These are phyloP conservation scores for Druon quercuslanigerum DNA, from an alignment of 1,140 invertebrate genomes.

Conservation along the genomic window DNA sequence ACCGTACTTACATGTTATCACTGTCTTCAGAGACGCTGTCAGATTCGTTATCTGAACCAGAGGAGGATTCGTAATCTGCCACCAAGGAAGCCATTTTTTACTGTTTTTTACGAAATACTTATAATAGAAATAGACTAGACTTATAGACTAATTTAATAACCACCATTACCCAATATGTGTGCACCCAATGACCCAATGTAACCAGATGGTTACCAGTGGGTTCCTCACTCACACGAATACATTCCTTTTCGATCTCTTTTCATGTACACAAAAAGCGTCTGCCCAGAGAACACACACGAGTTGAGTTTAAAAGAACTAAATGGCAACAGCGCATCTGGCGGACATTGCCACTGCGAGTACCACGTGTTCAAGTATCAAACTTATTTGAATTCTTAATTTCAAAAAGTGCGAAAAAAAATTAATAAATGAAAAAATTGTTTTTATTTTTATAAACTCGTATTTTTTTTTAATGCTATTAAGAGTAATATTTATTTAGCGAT, in stretches of 20 bases:
- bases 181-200: not conserved
- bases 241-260: slow-evolving; percentile 14
- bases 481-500: no score
- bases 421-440: no score
- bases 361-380: not conserved
- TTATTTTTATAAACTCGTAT: no score
- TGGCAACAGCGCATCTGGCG: not conserved
- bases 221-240: not conserved
- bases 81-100: slow-evolving; percentile 79
- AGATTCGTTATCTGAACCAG: slow-evolving; percentile 67
- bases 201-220: not conserved
- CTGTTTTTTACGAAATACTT: slow-evolving; percentile 54
- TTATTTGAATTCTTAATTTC: no score
- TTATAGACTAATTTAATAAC: not conserved
- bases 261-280: slow-evolving; percentile 10
- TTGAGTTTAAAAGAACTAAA: slow-evolving; percentile 15
- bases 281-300: not conserved
- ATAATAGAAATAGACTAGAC: not conserved
- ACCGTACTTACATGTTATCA: slow-evolving; percentile 62
- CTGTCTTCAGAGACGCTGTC: slow-evolving; percentile 62
- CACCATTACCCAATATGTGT: not conserved
- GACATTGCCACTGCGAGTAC: not conserved
- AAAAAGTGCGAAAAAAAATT: no score
- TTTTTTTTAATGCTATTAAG: no score
- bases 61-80: slow-evolving; percentile 79